A percentile compares a stretch with the other conserved stretches of the same genome.
These are phyloP conservation scores for Atopsyche davidsoni DNA, from an alignment of 1,140 invertebrate genomes.

Conservation along the genomic window DNA sequence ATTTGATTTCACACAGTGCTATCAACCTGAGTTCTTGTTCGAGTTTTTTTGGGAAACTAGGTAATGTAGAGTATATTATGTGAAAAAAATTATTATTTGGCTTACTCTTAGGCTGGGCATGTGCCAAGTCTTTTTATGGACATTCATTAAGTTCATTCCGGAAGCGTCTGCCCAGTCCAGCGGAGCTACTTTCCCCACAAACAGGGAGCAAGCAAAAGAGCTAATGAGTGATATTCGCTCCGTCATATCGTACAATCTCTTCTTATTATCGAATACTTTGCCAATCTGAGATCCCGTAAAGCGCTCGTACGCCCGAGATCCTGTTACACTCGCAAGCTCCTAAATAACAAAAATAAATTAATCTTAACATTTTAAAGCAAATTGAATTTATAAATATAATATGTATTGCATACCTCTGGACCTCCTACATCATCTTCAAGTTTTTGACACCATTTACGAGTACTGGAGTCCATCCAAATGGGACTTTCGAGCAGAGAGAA, in stretches of 20 bases:
- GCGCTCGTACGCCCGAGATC: constrained; percentile 87
- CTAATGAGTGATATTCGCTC: constrained; percentile 90
- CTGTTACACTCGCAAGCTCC: constrained; percentile 80
- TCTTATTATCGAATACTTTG: constrained; percentile 71
- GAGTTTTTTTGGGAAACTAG: too few relatives aligned
- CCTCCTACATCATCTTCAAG: constrained; percentile 80
- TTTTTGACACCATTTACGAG: constrained; percentile 68
- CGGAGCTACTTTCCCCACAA: constrained; percentile 83
- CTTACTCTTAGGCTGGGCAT: constrained; percentile 62
- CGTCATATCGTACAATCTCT: constrained; percentile 72
- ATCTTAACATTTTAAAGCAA: constrained; percentile 6
- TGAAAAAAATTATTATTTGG: constrained; percentile 3
- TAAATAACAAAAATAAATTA: constrained; percentile 33
- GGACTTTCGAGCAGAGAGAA: constrained; percentile 83
- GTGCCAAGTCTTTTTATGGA: constrained; percentile 73
- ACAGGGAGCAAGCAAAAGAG: constrained; percentile 83
- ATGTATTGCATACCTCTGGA: constrained; percentile 50
- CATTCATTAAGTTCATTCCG: constrained; percentile 94
- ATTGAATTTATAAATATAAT: constrained; percentile 5
- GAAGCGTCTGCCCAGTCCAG: constrained; percentile 91
- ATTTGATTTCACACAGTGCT: too few relatives aligned
- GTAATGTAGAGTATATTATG: too few relatives aligned
- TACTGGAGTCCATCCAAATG: constrained; percentile 96
- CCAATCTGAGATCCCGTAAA: constrained; percentile 92
- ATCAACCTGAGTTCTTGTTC: too few relatives aligned